Conservation (phyloP, 2,797 vertebrate genomes). For the Coregonus ussuriensis region DNA sequence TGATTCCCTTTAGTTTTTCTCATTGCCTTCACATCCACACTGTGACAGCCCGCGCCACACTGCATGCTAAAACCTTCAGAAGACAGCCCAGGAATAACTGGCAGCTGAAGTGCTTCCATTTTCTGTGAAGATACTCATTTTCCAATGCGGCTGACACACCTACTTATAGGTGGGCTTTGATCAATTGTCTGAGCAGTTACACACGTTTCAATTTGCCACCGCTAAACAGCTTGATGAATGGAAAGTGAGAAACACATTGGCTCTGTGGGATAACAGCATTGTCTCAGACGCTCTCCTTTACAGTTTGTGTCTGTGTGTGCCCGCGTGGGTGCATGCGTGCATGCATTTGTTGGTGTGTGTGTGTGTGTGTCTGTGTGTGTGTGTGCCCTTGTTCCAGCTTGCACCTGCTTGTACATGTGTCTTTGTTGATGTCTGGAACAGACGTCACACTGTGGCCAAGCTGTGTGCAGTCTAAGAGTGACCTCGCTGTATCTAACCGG, state of each 20-base stretch:
- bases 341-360: neutral
- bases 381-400: neutral
- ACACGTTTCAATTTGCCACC: slow-evolving; percentile 41
- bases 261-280: slow-evolving; percentile 18
- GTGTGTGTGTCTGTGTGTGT: neutral
- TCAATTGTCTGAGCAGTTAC: slow-evolving; percentile 39
- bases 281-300: slow-evolving; percentile 26
- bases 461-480: neutral
- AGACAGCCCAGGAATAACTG: neutral
- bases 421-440: neutral
- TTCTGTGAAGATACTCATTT: slow-evolving; percentile 8
- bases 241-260: slow-evolving; percentile 36
- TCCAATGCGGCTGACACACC: slow-evolving; percentile 18
- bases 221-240: slow-evolving; percentile 38
- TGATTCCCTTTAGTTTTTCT: neutral
- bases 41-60: neutral
- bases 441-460: neutral
- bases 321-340: neutral
- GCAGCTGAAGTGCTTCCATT: slow-evolving; percentile 13
- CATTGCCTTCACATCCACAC: slow-evolving; percentile 1
- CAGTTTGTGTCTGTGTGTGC: slow-evolving; percentile 12
- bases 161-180: slow-evolving; percentile 35
- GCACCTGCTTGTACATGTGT: slow-evolving; percentile 3
- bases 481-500: neutral
- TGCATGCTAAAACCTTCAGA: slow-evolving; percentile 4